Evolutionary conservation across 2,113 vertebrate species (phyloP).

Genomic region (Gnathonemus longibarbis): DNA sequence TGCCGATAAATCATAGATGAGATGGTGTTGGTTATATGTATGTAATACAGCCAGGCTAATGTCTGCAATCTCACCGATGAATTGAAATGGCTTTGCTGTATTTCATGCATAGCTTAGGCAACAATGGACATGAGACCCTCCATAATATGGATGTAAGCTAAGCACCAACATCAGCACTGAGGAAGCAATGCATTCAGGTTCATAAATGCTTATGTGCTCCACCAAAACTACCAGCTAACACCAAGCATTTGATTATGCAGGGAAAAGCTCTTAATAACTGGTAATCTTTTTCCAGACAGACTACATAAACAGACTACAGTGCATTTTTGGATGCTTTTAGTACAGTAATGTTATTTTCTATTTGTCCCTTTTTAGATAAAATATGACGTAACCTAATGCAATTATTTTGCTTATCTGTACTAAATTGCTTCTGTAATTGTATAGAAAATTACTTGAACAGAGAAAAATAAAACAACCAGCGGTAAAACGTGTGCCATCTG

Average conservation of each 20-base stretch:
- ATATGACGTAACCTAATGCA: neutral
- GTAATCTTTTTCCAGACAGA: neutral
- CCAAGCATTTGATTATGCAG: neutral
- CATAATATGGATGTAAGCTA: neutral
- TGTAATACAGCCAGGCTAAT: neutral
- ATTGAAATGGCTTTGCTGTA: neutral
- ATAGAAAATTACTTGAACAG: neutral
- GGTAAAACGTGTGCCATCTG: neutral
- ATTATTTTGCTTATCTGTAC: neutral
- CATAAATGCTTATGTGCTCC: neutral
- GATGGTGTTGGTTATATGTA: neutral
- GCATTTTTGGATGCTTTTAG: neutral
- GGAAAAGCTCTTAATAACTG: neutral
- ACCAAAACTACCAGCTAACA: neutral
- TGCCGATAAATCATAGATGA: neutral
- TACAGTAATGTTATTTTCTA: neutral
- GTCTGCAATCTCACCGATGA: neutral
- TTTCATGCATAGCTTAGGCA: neutral
- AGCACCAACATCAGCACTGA: neutral
- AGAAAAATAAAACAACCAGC: neutral
- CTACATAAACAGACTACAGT: neutral
- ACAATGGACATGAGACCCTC: neutral
- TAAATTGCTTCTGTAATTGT: neutral
- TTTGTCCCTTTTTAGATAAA: neutral
- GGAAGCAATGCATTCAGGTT: neutral